phyloP scores from a whole-genome alignment of 2,888 invertebrate genomes.

The Apamea crenata region DNA sequence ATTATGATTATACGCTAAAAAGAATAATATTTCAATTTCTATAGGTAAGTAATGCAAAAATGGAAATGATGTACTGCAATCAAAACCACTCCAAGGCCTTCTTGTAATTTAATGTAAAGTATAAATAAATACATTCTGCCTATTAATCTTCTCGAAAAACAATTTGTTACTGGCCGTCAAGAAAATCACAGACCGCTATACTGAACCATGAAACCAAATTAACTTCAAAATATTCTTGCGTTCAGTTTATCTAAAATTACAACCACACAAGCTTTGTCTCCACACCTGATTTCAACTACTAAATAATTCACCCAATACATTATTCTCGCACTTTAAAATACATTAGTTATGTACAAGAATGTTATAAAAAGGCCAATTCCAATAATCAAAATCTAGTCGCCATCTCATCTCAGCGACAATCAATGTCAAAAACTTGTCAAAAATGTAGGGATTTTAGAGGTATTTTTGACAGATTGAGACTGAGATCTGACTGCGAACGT shows the following conservation, averaged over 20 bases:
- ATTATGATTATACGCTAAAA: too few relatives aligned
- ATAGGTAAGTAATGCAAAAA: too few relatives aligned
- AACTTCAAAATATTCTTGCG: constrained; percentile 1
- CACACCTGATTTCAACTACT: not conserved
- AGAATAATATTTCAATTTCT: too few relatives aligned
- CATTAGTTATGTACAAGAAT: not conserved
- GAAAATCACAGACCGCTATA: not conserved
- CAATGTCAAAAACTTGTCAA: too few relatives aligned
- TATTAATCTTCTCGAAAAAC: not conserved
- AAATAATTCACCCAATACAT: constrained; percentile 13
- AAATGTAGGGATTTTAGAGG: too few relatives aligned
- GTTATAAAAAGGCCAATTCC: not conserved
- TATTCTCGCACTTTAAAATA: constrained; percentile 15
- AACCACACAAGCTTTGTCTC: not conserved
- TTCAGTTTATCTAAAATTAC: not conserved
- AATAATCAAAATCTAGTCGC: too few relatives aligned
- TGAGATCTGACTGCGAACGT: too few relatives aligned
- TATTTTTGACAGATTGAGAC: too few relatives aligned
- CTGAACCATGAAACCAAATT: not conserved
- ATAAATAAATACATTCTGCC: not conserved
- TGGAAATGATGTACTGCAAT: too few relatives aligned
- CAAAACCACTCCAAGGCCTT: too few relatives aligned
- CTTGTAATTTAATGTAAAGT: not conserved
- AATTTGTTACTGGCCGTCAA: not conserved
- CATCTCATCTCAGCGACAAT: too few relatives aligned